These are phyloP conservation scores for Cherax quadricarinatus DNA, from an alignment of 1,140 invertebrate species.

Conservation along the genomic window DNA sequence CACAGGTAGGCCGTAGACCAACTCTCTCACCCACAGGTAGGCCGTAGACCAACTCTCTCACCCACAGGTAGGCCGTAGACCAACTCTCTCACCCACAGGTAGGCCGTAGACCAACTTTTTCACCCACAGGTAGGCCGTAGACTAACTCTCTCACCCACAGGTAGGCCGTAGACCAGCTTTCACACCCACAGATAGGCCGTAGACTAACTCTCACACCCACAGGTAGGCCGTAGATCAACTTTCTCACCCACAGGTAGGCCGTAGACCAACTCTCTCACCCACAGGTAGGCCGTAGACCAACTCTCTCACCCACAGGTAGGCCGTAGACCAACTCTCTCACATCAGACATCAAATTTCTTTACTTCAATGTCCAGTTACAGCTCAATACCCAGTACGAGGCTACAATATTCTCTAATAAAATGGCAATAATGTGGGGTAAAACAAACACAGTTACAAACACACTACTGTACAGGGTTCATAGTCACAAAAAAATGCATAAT, in stretches of 20 bases:
- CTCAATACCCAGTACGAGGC: too few species aligned
- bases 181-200: constrained; percentile 11
- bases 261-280: not conserved
- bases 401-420: too few species aligned
- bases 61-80: constrained; percentile 24
- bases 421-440: too few species aligned
- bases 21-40: constrained; percentile 19
- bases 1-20: constrained; percentile 17
- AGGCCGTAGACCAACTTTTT: not conserved
- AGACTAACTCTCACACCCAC: not conserved
- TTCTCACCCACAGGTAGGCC: constrained; percentile 34
- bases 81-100: constrained; percentile 3
- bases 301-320: constrained; percentile 18
- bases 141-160: not conserved
- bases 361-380: not conserved
- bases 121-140: constrained; percentile 18
- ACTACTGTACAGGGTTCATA: too few species aligned
- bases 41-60: not conserved
- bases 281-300: constrained; percentile 20
- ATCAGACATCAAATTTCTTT: not conserved
- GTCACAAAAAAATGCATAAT: too few species aligned
- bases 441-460: too few species aligned
- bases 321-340: not conserved
- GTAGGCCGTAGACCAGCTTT: constrained; percentile 13
- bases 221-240: constrained; percentile 19